Evolutionary conservation across 2,797 vertebrate species (phyloP).

Genomic region (Eulemur mongoz): DNA sequence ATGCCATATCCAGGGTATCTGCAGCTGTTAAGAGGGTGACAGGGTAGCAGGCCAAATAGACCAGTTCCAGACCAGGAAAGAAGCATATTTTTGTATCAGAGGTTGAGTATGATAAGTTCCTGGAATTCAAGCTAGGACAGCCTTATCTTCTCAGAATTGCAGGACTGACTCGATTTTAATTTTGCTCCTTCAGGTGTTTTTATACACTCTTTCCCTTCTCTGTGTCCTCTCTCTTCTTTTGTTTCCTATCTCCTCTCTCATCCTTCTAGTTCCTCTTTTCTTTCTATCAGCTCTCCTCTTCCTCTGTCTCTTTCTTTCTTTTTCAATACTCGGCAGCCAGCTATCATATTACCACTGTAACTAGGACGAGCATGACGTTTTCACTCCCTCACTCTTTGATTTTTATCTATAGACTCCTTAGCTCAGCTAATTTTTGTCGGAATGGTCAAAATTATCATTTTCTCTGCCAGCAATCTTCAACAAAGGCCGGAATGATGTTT

Average conservation of each 20-base stretch:
- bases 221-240: background rate
- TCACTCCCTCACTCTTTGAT: background rate
- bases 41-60: background rate
- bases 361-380: background rate
- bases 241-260: background rate
- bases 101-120: background rate
- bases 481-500: background rate
- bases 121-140: background rate
- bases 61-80: background rate
- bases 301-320: background rate
- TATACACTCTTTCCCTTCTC: background rate
- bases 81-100: background rate
- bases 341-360: background rate
- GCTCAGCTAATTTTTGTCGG: background rate
- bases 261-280: background rate
- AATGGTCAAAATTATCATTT: background rate
- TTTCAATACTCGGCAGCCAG: background rate
- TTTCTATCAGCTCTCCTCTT: background rate
- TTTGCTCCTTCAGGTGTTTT: background rate
- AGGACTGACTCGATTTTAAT: background rate
- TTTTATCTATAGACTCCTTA: background rate
- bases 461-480: background rate
- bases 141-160: background rate
- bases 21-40: background rate
- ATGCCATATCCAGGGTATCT: background rate